phyloP scores from a whole-genome alignment of 2,113 vertebrate genomes.

The Steatornis caripensis region DNA sequence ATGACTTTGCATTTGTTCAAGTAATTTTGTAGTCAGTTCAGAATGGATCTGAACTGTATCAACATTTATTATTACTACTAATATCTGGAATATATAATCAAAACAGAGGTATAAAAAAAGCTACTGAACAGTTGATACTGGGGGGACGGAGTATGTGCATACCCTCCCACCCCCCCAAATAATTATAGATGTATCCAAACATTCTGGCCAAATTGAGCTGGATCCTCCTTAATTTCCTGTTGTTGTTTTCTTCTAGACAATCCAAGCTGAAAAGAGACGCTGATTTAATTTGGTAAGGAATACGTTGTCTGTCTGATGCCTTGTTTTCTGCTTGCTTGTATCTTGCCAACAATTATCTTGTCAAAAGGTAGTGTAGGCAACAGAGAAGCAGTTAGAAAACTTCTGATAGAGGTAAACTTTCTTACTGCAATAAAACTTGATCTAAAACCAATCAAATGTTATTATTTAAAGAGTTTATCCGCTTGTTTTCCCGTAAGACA shows the following conservation, averaged over 20 bases:
- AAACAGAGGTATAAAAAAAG: not conserved
- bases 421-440: not conserved
- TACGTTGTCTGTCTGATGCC: slow-evolving; percentile 30
- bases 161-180: not conserved
- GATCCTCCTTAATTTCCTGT: not conserved
- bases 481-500: not conserved
- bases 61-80: not conserved
- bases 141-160: not conserved
- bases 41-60: not conserved
- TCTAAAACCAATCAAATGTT: not conserved
- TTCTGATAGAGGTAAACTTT: slow-evolving; percentile 12
- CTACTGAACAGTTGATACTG: not conserved
- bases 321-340: slow-evolving; percentile 45
- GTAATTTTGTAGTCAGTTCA: not conserved
- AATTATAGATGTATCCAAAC: not conserved
- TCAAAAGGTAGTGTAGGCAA: slow-evolving; percentile 49
- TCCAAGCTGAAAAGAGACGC: slow-evolving; percentile 28
- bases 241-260: slow-evolving; percentile 30
- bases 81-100: not conserved
- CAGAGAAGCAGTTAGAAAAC: slow-evolving; percentile 27
- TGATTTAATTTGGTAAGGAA: slow-evolving; percentile 61
- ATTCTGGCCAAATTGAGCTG: not conserved
- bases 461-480: not conserved
- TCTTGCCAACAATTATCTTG: slow-evolving; percentile 65
- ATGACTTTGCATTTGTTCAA: slow-evolving; percentile 8